phyloP scores from a whole-genome alignment of 1,140 invertebrate genomes.

The Musca domestica region DNA sequence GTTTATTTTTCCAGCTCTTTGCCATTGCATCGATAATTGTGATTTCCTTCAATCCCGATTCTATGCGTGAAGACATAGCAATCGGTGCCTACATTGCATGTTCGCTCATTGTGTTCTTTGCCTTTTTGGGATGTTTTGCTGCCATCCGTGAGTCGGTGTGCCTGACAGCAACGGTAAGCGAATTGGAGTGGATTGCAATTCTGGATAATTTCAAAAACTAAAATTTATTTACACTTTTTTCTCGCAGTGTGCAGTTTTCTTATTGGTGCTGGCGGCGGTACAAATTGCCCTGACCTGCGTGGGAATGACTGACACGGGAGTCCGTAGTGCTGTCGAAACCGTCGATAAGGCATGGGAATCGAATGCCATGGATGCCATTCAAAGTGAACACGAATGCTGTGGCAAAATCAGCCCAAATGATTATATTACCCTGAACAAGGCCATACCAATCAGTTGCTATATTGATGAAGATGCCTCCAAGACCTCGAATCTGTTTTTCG shows the following conservation, averaged over 20 bases:
- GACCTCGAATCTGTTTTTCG: conserved; percentile 31
- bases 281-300: conserved; percentile 37
- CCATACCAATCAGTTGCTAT: conserved; percentile 45
- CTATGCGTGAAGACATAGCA: conserved; percentile 35
- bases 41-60: conserved; percentile 42
- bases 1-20: conserved; percentile 35
- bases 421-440: conserved; percentile 37
- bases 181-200: not conserved
- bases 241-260: conserved; percentile 38
- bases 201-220: too few species aligned
- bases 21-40: conserved; percentile 39
- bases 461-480: conserved; percentile 31
- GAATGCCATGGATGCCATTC: conserved; percentile 44
- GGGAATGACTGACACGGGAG: conserved; percentile 32
- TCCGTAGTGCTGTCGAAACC: conserved; percentile 33
- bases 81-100: conserved; percentile 37
- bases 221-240: not conserved
- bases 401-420: conserved; percentile 45
- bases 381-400: conserved; percentile 41
- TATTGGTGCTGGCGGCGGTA: conserved; percentile 39
- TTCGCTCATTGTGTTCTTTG: conserved; percentile 38
- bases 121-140: conserved; percentile 40
- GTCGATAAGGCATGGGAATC: conserved; percentile 46
- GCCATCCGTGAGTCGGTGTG: conserved; percentile 43
- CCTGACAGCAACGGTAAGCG: conserved; percentile 38